Evolutionary conservation across 2,797 vertebrate genomes (phyloP).

Genomic region (Pteronotus mesoamericanus): DNA sequence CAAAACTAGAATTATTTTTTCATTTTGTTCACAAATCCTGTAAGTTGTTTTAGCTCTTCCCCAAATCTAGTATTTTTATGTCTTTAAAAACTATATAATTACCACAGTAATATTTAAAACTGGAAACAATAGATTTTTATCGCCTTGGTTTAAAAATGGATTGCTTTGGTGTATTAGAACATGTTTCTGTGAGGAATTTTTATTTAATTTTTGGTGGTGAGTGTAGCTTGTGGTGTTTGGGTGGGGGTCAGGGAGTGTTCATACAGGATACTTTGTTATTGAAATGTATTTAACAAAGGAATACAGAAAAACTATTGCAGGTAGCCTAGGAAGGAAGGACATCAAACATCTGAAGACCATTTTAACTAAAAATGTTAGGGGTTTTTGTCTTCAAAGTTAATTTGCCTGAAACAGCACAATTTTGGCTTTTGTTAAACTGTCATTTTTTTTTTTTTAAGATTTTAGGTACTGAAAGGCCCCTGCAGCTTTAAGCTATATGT

Average conservation of each 20-base stretch:
- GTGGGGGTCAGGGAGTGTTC: not conserved
- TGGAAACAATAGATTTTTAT: not conserved
- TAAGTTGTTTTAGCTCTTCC: not conserved
- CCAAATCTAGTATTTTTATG: not conserved
- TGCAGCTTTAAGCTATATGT: not conserved
- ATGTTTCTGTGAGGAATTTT: constrained; percentile 18
- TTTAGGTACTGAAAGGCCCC: not conserved
- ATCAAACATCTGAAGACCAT: constrained; percentile 13
- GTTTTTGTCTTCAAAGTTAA: constrained; percentile 17
- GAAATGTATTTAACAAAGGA: constrained; percentile 72
- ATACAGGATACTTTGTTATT: constrained; percentile 57
- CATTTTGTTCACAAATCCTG: not conserved
- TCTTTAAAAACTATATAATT: not conserved
- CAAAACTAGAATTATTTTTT: not conserved
- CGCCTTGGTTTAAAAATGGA: not conserved
- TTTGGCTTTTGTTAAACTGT: not conserved
- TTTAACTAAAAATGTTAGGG: constrained; percentile 1
- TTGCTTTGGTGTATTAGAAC: constrained; percentile 56
- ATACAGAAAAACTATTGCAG: constrained; percentile 67
- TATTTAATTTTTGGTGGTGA: not conserved
- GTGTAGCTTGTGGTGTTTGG: not conserved
- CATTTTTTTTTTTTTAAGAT: not conserved
- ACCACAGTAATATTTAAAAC: not conserved
- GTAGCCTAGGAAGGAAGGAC: constrained; percentile 63
- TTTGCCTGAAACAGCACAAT: not conserved